phyloP scores from a whole-genome alignment of 2,797 vertebrate species.

The Enteromius treurensis region DNA sequence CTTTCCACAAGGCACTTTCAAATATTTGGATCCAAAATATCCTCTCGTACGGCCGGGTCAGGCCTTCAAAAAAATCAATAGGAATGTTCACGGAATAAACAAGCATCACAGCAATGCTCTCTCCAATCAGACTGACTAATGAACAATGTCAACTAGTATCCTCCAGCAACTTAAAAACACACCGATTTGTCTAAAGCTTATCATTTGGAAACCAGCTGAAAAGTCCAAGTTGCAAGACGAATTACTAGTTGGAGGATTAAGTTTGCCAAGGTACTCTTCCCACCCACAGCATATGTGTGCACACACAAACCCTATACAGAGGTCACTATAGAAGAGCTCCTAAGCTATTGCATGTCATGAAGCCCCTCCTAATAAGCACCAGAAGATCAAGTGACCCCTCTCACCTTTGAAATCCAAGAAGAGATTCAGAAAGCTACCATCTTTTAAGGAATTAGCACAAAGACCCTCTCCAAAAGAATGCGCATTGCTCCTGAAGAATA shows the following conservation, averaged over 20 bases:
- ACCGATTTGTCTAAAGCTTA: slow-evolving; percentile 11
- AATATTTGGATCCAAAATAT: slow-evolving; percentile 11
- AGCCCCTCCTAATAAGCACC: slow-evolving; percentile 48
- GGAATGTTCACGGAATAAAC: not conserved
- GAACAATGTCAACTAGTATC: not conserved
- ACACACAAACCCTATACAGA: slow-evolving; percentile 41
- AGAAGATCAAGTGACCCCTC: slow-evolving; percentile 72
- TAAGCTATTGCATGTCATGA: slow-evolving; percentile 59
- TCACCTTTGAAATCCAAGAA: slow-evolving; percentile 72
- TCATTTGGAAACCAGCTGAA: slow-evolving; percentile 9
- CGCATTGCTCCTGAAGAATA: slow-evolving; percentile 48
- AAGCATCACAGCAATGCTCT: not conserved
- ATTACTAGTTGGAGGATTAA: slow-evolving; percentile 13
- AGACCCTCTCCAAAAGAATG: slow-evolving; percentile 56
- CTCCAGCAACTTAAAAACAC: slow-evolving; percentile 14
- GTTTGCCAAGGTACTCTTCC: slow-evolving; percentile 14
- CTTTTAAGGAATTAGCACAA: slow-evolving; percentile 56
- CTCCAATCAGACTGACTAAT: slow-evolving; percentile 7
- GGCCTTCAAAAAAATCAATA: not conserved
- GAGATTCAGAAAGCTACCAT: slow-evolving; percentile 68
- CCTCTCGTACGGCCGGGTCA: not conserved
- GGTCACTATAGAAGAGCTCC: slow-evolving; percentile 61
- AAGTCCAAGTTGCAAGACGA: not conserved
- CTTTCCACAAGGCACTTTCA: too few species aligned
- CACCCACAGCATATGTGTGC: slow-evolving; percentile 32